Evolutionary conservation across 2,113 vertebrate species (phyloP).

Genomic region (Phasianus colchicus): DNA sequence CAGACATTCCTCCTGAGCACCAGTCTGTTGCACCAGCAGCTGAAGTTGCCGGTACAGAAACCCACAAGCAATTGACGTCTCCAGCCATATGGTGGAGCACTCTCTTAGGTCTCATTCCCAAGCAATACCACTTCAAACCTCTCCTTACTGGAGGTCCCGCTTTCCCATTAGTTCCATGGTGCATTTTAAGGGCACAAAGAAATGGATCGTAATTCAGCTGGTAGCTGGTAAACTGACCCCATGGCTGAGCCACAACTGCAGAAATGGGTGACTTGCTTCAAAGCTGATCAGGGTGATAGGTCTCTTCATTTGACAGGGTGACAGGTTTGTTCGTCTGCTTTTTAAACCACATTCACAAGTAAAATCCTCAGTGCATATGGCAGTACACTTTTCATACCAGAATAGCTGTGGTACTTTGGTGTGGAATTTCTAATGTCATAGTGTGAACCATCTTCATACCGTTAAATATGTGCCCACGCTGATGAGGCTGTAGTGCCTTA

Average conservation of each 20-base stretch:
- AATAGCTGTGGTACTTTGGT: background rate
- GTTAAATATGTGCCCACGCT: background rate
- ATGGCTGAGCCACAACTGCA: background rate
- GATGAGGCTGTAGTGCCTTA: background rate
- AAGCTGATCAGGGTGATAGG: background rate
- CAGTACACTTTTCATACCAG: background rate
- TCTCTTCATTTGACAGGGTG: background rate
- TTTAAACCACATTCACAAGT: background rate
- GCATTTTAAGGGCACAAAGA: background rate
- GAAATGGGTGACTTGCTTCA: background rate
- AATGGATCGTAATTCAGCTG: background rate
- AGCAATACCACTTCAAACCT: background rate
- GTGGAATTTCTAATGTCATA: background rate
- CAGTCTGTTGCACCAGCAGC: background rate
- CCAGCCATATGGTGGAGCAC: background rate
- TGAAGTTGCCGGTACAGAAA: background rate
- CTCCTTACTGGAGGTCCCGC: background rate
- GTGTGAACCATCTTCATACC: slow-evolving; percentile 7
- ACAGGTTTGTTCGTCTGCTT: background rate
- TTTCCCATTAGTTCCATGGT: background rate
- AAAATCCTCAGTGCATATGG: background rate
- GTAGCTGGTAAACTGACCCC: background rate
- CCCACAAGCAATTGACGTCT: background rate
- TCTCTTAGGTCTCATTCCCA: background rate
- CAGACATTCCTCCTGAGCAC: background rate